Conservation (phyloP, 1,140 invertebrate species). For the Mizuhopecten yessoensis region DNA sequence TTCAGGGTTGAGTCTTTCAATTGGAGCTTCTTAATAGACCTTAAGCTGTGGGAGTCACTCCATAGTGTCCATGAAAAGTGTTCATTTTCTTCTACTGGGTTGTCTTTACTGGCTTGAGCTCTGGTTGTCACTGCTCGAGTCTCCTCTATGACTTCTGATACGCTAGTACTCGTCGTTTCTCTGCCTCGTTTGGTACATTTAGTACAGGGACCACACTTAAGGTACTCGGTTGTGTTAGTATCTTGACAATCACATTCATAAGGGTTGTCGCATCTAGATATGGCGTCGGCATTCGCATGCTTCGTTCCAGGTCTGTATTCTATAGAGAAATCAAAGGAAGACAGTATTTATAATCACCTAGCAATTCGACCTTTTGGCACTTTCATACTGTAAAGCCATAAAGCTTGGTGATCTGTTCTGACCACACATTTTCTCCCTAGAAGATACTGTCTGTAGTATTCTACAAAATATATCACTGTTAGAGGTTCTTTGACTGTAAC, state of each 20-base stretch:
- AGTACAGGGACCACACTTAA: slow-evolving; percentile 52
- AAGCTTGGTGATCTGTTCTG: slow-evolving; percentile 68
- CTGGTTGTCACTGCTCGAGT: not conserved
- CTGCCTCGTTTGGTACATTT: slow-evolving; percentile 48
- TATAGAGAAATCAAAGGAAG: slow-evolving; percentile 71
- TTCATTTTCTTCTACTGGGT: not conserved
- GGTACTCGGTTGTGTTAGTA: slow-evolving; percentile 41
- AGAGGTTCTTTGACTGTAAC: slow-evolving; percentile 67
- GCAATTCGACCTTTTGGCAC: slow-evolving; percentile 65
- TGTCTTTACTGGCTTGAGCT: not conserved
- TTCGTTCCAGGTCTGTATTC: slow-evolving; percentile 64
- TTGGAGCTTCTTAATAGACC: slow-evolving; percentile 40
- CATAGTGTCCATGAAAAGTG: not conserved
- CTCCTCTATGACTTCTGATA: too few relatives aligned
- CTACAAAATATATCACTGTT: slow-evolving; percentile 59
- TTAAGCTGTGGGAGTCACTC: not conserved
- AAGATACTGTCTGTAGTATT: slow-evolving; percentile 68
- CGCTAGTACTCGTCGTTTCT: too few relatives aligned
- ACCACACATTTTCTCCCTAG: slow-evolving; percentile 62
- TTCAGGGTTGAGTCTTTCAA: slow-evolving; percentile 43
- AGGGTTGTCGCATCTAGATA: slow-evolving; percentile 62
- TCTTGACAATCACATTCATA: slow-evolving; percentile 51
- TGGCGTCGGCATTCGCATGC: slow-evolving; percentile 71
- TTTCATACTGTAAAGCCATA: slow-evolving; percentile 63
- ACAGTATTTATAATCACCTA: slow-evolving; percentile 71